These are phyloP conservation scores for Pygocentrus nattereri DNA, from an alignment of 2,797 vertebrate species.

Conservation along the genomic window DNA sequence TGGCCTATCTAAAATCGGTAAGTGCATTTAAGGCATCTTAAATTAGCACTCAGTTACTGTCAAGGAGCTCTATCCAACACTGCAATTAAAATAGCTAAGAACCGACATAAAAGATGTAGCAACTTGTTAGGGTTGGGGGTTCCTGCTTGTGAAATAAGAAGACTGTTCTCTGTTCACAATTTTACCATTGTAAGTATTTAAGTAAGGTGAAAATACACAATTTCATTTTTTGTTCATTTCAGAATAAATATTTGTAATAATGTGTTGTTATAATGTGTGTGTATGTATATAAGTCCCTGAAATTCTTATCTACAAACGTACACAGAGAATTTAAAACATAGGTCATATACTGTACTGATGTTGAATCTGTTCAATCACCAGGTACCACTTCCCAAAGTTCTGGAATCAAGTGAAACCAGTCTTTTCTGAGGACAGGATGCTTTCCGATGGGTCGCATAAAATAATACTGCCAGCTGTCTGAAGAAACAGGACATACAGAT, in stretches of 20 bases:
- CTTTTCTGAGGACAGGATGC: slow-evolving; percentile 66
- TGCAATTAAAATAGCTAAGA: neutral
- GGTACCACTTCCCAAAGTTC: slow-evolving; percentile 92
- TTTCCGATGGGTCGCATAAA: slow-evolving; percentile 8
- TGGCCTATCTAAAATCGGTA: slow-evolving; percentile 95
- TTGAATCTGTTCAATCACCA: slow-evolving; percentile 63
- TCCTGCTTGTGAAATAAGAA: neutral
- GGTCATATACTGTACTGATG: neutral
- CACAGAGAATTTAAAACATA: neutral
- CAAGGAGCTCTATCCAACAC: neutral
- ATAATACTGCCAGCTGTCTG: neutral
- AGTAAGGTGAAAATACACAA: too few species aligned
- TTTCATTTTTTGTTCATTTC: too few species aligned
- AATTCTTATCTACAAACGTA: neutral
- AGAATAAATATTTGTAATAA: too few species aligned
- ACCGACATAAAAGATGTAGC: neutral
- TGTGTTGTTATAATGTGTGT: too few species aligned
- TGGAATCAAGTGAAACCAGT: slow-evolving; percentile 84
- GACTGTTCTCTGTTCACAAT: too few species aligned
- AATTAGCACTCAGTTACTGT: neutral
- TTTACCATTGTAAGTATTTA: too few species aligned
- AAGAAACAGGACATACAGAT: neutral
- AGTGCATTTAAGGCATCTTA: slow-evolving; percentile 64
- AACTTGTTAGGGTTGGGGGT: neutral
- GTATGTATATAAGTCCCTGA: neutral